These are phyloP conservation scores for Branchipolynoe longqiensis DNA, from an alignment of 2,888 invertebrate genomes.

Conservation along the genomic window DNA sequence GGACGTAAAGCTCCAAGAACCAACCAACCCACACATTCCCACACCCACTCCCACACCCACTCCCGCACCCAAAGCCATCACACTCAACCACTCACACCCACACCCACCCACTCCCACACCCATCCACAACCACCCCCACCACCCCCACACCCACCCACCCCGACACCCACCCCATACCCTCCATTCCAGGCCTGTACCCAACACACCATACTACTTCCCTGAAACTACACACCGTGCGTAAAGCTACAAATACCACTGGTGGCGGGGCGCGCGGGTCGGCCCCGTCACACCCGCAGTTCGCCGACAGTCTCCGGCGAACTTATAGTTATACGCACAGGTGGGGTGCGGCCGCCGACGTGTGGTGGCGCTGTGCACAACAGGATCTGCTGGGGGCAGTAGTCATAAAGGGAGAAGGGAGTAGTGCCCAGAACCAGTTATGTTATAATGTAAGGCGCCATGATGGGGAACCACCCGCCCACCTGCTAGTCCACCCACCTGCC, in stretches of 20 bases:
- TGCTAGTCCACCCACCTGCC: too few relatives aligned
- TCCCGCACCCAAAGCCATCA: neutral
- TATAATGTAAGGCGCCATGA: too few relatives aligned
- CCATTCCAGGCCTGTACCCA: neutral
- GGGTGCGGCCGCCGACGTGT: too few relatives aligned
- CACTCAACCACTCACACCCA: neutral
- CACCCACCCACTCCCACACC: slow-evolving; percentile 3
- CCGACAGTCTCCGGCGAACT: too few relatives aligned
- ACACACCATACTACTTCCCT: neutral
- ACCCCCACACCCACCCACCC: neutral
- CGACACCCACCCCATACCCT: neutral
- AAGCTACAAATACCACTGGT: slow-evolving; percentile 43
- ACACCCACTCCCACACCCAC: neutral
- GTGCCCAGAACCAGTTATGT: too few relatives aligned
- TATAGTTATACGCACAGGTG: too few relatives aligned
- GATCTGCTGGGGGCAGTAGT: too few relatives aligned
- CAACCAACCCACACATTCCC: neutral
- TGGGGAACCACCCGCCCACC: too few relatives aligned
- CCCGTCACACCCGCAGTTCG: too few relatives aligned
- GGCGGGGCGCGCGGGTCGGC: neutral
- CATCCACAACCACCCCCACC: neutral
- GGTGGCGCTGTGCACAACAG: too few relatives aligned
- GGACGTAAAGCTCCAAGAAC: neutral
- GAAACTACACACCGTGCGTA: slow-evolving; percentile 11
- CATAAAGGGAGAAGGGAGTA: too few relatives aligned